Evolutionary conservation across 35 echinoderm and acorn worm species (phyloP).

Genomic region (Lytechinus variegatus): DNA sequence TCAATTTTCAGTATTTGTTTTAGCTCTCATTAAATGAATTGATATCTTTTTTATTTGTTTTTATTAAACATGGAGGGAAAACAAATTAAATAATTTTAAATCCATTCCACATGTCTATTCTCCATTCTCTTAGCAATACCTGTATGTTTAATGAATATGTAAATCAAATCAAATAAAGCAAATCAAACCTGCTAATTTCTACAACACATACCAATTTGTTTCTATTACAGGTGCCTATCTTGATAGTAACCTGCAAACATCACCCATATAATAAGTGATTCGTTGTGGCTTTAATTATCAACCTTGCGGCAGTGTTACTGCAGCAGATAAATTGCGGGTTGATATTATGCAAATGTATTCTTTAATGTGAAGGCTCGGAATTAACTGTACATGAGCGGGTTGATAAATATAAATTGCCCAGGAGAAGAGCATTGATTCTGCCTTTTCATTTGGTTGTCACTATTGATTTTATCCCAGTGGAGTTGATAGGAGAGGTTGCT

Average conservation of each 20-base stretch:
- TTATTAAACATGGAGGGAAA: no score
- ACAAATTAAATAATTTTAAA: no score
- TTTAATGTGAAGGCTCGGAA: not conserved
- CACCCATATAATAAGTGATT: not conserved
- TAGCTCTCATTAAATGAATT: no score
- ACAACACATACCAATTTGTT: not conserved
- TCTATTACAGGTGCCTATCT: not conserved
- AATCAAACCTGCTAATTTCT: conserved; percentile 11
- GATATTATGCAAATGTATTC: conserved; percentile 5
- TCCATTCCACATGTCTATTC: no score
- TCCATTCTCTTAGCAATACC: no score
- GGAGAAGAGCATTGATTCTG: conserved; percentile 35
- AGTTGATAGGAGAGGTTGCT: not conserved
- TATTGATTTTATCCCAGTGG: not conserved
- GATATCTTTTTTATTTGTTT: no score
- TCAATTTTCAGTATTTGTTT: no score
- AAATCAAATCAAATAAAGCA: not conserved
- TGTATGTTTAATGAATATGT: not conserved
- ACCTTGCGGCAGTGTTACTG: not conserved
- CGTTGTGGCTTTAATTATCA: not conserved
- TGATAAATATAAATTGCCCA: not conserved
- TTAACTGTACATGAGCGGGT: not conserved
- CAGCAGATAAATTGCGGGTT: not conserved
- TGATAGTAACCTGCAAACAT: not conserved
- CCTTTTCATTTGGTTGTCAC: conserved; percentile 35